Conservation (phyloP, 2,888 invertebrate species). For the Hirudinaria manillensis region DNA sequence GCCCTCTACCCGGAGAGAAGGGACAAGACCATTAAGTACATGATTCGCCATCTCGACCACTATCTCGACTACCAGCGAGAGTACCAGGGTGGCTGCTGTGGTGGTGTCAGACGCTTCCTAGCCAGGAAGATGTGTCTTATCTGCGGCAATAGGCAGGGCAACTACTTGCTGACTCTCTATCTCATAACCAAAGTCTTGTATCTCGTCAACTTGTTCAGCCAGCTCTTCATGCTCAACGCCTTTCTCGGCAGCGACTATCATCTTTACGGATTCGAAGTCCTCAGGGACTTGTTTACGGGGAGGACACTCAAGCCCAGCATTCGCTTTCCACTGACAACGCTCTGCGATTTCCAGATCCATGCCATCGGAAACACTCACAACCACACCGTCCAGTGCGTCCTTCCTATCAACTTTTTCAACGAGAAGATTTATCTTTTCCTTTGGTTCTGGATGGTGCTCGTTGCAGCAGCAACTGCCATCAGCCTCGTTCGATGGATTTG, state of each 20-base stretch:
- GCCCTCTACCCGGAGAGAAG: constrained; percentile 56
- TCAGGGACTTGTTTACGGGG: constrained; percentile 55
- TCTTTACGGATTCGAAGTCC: constrained; percentile 55
- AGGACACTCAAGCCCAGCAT: constrained; percentile 49
- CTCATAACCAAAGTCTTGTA: constrained; percentile 55
- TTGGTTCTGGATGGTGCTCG: constrained; percentile 58
- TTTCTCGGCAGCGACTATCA: constrained; percentile 56
- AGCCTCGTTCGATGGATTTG: constrained; percentile 56
- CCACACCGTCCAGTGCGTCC: constrained; percentile 54
- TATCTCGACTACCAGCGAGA: constrained; percentile 53
- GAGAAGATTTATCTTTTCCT: constrained; percentile 56
- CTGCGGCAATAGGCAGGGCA: constrained; percentile 54
- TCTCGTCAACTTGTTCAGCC: constrained; percentile 55
- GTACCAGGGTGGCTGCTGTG: constrained; percentile 52
- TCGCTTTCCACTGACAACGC: constrained; percentile 53
- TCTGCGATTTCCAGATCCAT: constrained; percentile 54
- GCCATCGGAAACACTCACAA: constrained; percentile 54
- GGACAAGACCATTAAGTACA: constrained; percentile 55
- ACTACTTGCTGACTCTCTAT: constrained; percentile 56
- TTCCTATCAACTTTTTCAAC: constrained; percentile 46
- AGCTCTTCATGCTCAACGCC: constrained; percentile 56
- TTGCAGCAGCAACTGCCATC: constrained; percentile 53
- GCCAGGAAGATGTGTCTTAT: constrained; percentile 52
- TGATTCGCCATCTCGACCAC: constrained; percentile 57
- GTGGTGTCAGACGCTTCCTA: constrained; percentile 50